phyloP scores from a whole-genome alignment of 2,888 invertebrate genomes.

The Cephonodes hylas region DNA sequence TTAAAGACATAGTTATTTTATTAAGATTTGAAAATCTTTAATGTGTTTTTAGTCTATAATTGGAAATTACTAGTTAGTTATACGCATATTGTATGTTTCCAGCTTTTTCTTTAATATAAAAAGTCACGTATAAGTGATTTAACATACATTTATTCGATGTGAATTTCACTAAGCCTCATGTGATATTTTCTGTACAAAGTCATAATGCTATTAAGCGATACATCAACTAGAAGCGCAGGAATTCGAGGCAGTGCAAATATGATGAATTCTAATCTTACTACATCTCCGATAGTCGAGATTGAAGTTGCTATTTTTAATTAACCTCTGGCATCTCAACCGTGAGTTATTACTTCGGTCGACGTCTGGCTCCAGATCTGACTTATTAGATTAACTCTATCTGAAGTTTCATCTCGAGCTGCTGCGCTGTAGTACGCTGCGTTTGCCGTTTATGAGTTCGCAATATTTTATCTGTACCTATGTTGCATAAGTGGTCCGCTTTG shows the following conservation, averaged over 20 bases:
- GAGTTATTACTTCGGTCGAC: slow-evolving; percentile 74
- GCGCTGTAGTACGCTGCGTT: slow-evolving; percentile 41
- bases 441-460: slow-evolving; percentile 69
- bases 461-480: slow-evolving; percentile 56
- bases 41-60: no score
- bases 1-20: no score
- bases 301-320: slow-evolving; percentile 81
- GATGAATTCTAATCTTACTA: slow-evolving; percentile 62
- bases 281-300: slow-evolving; percentile 69
- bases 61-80: no score
- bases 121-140: no score
- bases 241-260: slow-evolving; percentile 51
- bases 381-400: slow-evolving; percentile 79
- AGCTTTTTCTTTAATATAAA: no score
- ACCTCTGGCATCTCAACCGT: slow-evolving; percentile 75
- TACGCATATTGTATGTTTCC: no score
- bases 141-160: not conserved
- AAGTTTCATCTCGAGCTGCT: slow-evolving; percentile 64
- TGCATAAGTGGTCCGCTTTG: slow-evolving; percentile 62
- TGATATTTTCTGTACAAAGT: not conserved
- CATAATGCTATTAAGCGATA: not conserved
- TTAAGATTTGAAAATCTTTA: no score
- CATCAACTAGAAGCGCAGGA: not conserved
- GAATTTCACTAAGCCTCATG: not conserved
- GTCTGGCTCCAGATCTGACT: slow-evolving; percentile 76